Conservation (phyloP, 2,113 vertebrate species). For the Arizona elegans region DNA sequence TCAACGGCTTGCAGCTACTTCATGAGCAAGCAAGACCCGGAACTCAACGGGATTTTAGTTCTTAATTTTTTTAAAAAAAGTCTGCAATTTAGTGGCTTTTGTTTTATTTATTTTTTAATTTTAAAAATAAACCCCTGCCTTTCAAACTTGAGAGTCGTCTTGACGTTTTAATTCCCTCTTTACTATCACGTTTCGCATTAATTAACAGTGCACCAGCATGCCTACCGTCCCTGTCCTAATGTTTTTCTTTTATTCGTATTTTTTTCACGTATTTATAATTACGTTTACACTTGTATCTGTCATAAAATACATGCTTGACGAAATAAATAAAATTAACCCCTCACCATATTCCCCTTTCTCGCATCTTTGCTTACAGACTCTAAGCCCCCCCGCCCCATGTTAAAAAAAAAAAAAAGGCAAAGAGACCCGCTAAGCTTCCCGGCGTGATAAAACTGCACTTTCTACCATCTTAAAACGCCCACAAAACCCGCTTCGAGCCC, state of each 20-base stretch:
- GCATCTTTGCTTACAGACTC: not conserved
- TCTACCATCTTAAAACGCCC: constrained; percentile 4
- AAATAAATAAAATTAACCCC: too few relatives aligned
- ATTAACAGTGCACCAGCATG: too few relatives aligned
- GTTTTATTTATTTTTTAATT: not conserved
- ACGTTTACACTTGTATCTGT: too few relatives aligned
- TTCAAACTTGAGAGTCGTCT: not conserved
- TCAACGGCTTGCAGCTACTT: not conserved
- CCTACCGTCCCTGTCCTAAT: too few relatives aligned
- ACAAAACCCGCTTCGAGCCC: not conserved
- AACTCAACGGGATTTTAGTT: not conserved
- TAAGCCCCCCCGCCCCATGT: not conserved
- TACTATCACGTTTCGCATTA: not conserved
- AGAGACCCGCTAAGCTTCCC: not conserved
- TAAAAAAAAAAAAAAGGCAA: not conserved
- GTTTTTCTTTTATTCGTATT: too few relatives aligned
- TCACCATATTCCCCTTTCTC: not conserved
- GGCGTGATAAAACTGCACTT: not conserved
- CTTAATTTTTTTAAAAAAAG: not conserved
- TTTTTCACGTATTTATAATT: too few relatives aligned
- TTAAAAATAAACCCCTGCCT: not conserved
- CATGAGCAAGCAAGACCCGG: not conserved
- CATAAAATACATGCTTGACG: too few relatives aligned
- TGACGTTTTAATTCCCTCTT: not conserved
- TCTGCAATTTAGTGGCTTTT: not conserved